Percentiles rank a stretch among this genome's conserved stretches.
phyloP scores from a whole-genome alignment of 2,113 vertebrate genomes.

The Edolisoma coerulescens region DNA sequence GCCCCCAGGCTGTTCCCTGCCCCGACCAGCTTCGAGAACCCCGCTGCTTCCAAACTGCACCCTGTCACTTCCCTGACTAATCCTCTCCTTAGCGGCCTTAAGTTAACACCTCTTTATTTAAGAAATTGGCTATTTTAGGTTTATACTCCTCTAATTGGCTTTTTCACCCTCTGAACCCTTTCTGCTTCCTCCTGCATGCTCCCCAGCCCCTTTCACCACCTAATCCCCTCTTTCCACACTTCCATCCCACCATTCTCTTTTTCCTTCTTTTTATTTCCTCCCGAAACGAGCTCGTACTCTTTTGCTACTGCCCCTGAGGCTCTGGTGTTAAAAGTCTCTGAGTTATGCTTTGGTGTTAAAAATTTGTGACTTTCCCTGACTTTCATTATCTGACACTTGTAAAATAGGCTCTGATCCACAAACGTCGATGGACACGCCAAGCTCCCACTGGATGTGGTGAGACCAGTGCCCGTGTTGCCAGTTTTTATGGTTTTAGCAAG shows the following conservation, averaged over 20 bases:
- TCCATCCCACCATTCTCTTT: conserved; percentile 4
- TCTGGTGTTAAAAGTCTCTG: conserved; percentile 23
- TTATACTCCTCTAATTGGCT: conserved; percentile 38
- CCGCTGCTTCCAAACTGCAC: background rate
- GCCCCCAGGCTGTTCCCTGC: no score
- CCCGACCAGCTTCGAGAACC: background rate
- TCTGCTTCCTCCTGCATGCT: conserved; percentile 1
- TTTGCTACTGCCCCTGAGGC: background rate
- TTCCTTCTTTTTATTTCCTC: conserved; percentile 14
- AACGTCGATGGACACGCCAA: background rate
- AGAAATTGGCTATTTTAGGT: conserved; percentile 41
- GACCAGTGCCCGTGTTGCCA: background rate
- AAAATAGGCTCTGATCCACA: background rate
- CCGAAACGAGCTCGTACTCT: background rate
- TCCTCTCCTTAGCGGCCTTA: background rate
- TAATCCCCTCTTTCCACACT: conserved; percentile 50
- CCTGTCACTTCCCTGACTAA: background rate
- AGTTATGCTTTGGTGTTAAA: background rate
- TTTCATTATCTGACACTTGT: background rate
- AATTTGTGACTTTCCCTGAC: conserved; percentile 4
- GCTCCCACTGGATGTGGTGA: background rate
- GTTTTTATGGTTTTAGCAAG: background rate
- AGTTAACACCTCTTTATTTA: conserved; percentile 25
- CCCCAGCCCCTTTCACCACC: conserved; percentile 1
- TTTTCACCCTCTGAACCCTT: conserved; percentile 38